These are phyloP conservation scores for Rattus rattus DNA, from an alignment of 2,113 vertebrate species.

Conservation along the genomic window DNA sequence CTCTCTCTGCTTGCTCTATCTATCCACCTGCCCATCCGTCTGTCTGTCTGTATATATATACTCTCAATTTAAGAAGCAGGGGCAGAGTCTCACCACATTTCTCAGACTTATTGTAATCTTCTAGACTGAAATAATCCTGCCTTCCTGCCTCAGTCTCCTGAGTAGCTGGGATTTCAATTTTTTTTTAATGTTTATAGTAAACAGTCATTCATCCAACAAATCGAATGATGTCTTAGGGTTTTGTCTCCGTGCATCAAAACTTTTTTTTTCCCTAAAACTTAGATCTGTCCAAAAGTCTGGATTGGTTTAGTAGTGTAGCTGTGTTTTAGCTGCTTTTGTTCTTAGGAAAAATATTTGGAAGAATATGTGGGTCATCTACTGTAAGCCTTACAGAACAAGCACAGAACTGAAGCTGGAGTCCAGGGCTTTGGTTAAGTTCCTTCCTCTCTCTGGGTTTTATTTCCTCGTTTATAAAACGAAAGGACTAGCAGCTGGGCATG, in stretches of 20 bases:
- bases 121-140: background rate
- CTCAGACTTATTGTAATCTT: background rate
- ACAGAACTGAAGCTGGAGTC: background rate
- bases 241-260: background rate
- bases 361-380: background rate
- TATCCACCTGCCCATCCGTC: background rate
- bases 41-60: background rate
- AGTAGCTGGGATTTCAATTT: background rate
- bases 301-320: slow-evolving; percentile 35
- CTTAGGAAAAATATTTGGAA: slow-evolving; percentile 50
- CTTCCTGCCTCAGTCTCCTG: background rate
- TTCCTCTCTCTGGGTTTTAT: slow-evolving; percentile 34
- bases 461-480: slow-evolving; percentile 35
- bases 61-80: background rate
- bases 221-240: background rate
- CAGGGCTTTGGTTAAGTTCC: background rate
- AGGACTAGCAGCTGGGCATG: background rate
- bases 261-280: slow-evolving; percentile 13
- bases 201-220: slow-evolving; percentile 1
- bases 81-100: background rate
- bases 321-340: slow-evolving; percentile 54
- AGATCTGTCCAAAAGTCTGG: slow-evolving; percentile 51
- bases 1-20: background rate
- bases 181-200: background rate
- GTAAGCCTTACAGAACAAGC: background rate